Percentiles rank a stretch among this genome's conserved stretches.
Conservation (phyloP, 2,113 vertebrate species). For the Halcyon senegalensis region DNA sequence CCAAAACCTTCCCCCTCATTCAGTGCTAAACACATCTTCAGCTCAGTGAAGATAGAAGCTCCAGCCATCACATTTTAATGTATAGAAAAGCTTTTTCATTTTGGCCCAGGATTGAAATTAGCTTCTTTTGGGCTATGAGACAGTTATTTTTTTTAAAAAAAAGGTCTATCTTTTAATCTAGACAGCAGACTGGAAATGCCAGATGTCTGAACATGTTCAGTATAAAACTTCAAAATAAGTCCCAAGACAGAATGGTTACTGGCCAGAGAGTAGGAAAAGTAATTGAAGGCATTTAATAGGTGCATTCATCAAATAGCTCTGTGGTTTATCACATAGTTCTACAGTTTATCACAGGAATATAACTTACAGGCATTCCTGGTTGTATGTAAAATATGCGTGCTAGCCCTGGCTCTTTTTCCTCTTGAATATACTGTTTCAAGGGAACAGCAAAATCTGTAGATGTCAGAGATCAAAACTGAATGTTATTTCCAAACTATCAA, state of each 20-base stretch:
- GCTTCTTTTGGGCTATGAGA: background rate
- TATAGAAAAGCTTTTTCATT: background rate
- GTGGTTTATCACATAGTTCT: conserved; percentile 2
- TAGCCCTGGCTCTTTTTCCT: background rate
- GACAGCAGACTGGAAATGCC: background rate
- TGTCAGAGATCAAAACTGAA: conserved; percentile 5
- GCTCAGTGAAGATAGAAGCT: background rate
- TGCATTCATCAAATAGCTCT: conserved; percentile 4
- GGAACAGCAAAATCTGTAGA: conserved; percentile 15
- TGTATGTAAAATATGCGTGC: background rate
- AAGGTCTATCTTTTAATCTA: background rate
- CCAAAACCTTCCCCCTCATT: background rate
- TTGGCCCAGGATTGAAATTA: background rate
- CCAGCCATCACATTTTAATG: background rate
- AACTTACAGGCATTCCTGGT: background rate
- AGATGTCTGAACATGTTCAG: background rate
- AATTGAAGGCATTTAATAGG: conserved; percentile 9
- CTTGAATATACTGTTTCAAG: background rate
- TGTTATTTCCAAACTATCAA: conserved; percentile 18
- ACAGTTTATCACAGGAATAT: background rate
- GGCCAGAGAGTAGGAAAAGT: background rate
- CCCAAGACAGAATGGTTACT: background rate
- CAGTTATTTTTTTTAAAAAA: background rate
- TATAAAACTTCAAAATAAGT: background rate
- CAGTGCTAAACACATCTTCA: background rate